Evolutionary conservation across 2,888 invertebrate genomes (phyloP).

Genomic region (Carcina quercana): DNA sequence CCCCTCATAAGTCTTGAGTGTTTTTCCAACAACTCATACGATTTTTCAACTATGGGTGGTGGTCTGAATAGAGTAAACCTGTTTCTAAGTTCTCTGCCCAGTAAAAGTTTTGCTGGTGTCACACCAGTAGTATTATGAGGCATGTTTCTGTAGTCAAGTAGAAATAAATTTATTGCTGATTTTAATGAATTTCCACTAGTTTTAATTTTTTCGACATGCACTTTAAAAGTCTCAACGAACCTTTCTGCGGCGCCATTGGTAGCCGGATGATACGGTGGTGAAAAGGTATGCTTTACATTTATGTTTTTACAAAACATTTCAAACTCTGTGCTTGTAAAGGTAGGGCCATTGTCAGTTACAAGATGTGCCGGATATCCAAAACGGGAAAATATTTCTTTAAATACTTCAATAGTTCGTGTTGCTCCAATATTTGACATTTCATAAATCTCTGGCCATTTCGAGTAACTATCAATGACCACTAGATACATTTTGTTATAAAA

Average conservation of each 20-base stretch:
- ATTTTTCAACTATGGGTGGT: constrained; percentile 6
- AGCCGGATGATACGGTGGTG: constrained; percentile 6
- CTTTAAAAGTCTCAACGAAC: constrained; percentile 7
- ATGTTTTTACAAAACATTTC: constrained; percentile 8
- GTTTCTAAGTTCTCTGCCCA: constrained; percentile 11
- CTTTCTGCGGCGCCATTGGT: constrained; percentile 1
- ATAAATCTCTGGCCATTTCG: constrained; percentile 13
- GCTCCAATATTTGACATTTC: constrained; percentile 9
- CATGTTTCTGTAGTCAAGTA: constrained; percentile 11
- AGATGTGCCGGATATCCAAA: constrained; percentile 11
- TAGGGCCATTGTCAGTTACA: constrained; percentile 12
- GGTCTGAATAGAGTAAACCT: constrained; percentile 11
- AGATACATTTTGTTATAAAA: constrained; percentile 11
- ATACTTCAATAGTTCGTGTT: constrained; percentile 6
- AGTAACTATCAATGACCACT: constrained; percentile 10
- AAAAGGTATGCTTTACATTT: constrained; percentile 12
- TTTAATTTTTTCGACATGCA: constrained; percentile 9
- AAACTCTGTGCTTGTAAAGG: constrained; percentile 12
- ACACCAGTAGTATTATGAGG: constrained; percentile 11
- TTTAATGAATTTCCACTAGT: constrained; percentile 7
- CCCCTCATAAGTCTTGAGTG: not conserved
- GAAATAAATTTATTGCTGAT: constrained; percentile 11
- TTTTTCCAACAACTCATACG: constrained; percentile 1
- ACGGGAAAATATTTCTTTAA: constrained; percentile 8
- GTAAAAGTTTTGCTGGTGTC: constrained; percentile 9